Conservation (phyloP, 2,888 invertebrate genomes). For the Ferrisia virgata region DNA sequence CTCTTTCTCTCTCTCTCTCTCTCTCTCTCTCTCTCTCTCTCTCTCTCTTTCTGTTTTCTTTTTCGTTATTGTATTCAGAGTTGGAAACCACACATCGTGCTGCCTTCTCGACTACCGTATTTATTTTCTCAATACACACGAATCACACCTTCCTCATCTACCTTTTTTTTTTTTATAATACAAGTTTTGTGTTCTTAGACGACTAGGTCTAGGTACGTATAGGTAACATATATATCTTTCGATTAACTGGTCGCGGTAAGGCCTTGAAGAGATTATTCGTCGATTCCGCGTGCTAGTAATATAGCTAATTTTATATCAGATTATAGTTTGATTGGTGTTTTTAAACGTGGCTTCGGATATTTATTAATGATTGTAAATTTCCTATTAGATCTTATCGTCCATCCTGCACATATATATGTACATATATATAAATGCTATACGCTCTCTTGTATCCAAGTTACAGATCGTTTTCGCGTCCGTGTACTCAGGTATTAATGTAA, state of each 20-base stretch:
- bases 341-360: background rate
- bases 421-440: background rate
- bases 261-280: background rate
- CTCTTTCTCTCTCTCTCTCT: too few species aligned
- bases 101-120: constrained; percentile 32
- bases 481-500: constrained; percentile 11
- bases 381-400: background rate
- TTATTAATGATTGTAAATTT: constrained; percentile 21
- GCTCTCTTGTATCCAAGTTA: too few species aligned
- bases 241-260: background rate
- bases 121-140: background rate
- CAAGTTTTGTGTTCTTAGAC: background rate
- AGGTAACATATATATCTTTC: too few species aligned
- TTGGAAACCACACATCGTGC: constrained; percentile 11
- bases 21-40: background rate
- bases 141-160: background rate
- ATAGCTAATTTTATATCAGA: constrained; percentile 21
- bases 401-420: background rate
- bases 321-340: constrained; percentile 23
- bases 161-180: background rate
- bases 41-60: background rate
- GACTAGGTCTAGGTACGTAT: too few species aligned
- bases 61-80: background rate
- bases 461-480: background rate
- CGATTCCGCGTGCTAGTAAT: background rate